A percentile compares a stretch with the other conserved stretches of the same genome.
Conservation (phyloP, 30 jellyfish, hydroid and myxozoan genomes). For the Rhopilema esculentum region DNA sequence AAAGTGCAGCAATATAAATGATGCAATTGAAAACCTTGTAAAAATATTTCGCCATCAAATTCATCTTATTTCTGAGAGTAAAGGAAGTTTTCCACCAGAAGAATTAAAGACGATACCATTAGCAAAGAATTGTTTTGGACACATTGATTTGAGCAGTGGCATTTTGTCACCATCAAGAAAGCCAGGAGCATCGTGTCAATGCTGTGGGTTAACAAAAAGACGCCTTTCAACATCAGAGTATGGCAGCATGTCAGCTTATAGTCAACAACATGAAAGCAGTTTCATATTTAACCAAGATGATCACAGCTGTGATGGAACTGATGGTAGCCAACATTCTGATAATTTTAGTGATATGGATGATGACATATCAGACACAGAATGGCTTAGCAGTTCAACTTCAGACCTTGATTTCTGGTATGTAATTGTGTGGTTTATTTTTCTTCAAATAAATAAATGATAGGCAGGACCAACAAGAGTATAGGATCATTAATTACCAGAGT, state of each 20-base stretch:
- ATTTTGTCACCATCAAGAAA: background rate
- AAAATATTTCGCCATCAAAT: constrained; percentile 34
- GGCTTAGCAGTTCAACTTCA: background rate
- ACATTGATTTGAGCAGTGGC: background rate
- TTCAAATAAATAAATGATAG: no score
- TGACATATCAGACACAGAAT: background rate
- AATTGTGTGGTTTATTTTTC: background rate
- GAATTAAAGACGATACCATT: background rate
- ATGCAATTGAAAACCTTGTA: constrained; percentile 49
- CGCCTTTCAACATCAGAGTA: constrained; percentile 55
- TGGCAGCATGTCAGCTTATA: constrained; percentile 65
- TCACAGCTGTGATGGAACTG: constrained; percentile 55
- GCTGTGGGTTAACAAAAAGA: constrained; percentile 61
- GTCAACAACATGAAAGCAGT: background rate
- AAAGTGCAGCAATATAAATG: background rate
- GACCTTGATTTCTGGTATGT: constrained; percentile 31
- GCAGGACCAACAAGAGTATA: no score
- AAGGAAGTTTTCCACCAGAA: background rate
- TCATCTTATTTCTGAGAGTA: constrained; percentile 33
- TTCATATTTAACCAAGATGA: constrained; percentile 1
- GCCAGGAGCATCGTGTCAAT: background rate
- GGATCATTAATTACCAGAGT: no score
- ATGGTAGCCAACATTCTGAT: constrained; percentile 41
- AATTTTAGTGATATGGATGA: constrained; percentile 36
- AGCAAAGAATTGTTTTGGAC: background rate